Evolutionary conservation across 2,888 invertebrate genomes (phyloP).

Genomic region (Seira musarum): DNA sequence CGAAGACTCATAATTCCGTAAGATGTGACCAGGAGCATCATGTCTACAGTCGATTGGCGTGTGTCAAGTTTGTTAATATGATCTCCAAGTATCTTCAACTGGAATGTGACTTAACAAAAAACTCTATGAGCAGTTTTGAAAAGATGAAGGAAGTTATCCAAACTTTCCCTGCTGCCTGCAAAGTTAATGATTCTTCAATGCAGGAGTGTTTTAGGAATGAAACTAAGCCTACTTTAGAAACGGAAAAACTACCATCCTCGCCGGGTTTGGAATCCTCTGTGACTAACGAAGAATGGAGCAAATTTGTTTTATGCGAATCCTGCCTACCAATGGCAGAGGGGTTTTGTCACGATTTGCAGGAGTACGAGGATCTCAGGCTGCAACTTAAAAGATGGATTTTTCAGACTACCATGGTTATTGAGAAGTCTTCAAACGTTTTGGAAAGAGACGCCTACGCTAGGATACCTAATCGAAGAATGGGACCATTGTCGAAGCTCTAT

Average conservation of each 20-base stretch:
- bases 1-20: conserved; percentile 31
- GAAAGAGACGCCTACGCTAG: no score
- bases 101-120: conserved; percentile 29
- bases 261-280: background rate
- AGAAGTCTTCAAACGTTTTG: conserved; percentile 28
- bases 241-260: no score
- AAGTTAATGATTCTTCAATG: no score
- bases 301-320: conserved; percentile 26
- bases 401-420: background rate
- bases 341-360: conserved; percentile 19
- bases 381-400: conserved; percentile 20
- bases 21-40: conserved; percentile 33
- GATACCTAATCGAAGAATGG: no score
- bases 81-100: conserved; percentile 26
- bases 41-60: conserved; percentile 5
- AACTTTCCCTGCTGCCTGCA: no score
- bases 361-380: conserved; percentile 22
- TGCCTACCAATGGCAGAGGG: conserved; percentile 28
- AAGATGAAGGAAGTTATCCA: conserved; percentile 2
- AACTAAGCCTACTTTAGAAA: no score
- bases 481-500: no score
- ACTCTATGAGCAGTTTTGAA: background rate
- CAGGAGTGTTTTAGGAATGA: no score
- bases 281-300: conserved; percentile 10
- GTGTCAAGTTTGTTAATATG: conserved; percentile 24